Base-by-base conservation (phyloP, 2,888 invertebrate species). In the Elmis aenea region DNA sequence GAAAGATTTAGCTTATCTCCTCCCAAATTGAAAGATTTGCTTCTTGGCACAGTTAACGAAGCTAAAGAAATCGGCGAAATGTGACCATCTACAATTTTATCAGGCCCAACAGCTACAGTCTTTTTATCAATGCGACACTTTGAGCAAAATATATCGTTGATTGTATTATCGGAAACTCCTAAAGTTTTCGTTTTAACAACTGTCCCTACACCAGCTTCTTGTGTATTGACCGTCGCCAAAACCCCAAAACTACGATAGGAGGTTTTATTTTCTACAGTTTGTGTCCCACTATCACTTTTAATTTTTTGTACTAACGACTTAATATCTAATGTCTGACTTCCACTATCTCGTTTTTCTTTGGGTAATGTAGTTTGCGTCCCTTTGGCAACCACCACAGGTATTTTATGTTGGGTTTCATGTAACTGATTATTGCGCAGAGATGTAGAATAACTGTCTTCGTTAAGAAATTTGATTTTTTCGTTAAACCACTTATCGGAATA, bases 21-120 rank as follows among this genome's bases (percentile, higher is more conserved):
- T 2, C 77, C 76, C 50, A 76, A 67, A 53, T 76, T 75, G 50
- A 79, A 79, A 1, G 78, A 77, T 42, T 73, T 72, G 52, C 77
- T 79, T 33, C 76, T 66, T 2, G 70, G 70, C 1, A 66, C 62
- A 30, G 55, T 66, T 53, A 73, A 58, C 37, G 70, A 67, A 13
- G 70, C 66, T 13, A 76, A 55, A 1, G 75, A 75, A 15, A 74
- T 58, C 1, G 73, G 66, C 10, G 58, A 53, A 1, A 59, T 50
- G 34, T 55, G 54, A 20, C 40, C 20, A 33, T 61, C 59, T 45
- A 54, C 55, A 29, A 36, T 47, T 13, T 38, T 52, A 5, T 71
- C 71, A n/a, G 74, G 72, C 18, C 82, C 80, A 9, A 78, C 73
- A 4, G 74, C 79, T 22, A 81, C 66, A 27, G 72, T 75, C 30